Evolutionary conservation across 1,140 invertebrate species (phyloP), one percentile per base, ranked within the genome.

Genomic region (Octopus bimaculoides): DNA sequence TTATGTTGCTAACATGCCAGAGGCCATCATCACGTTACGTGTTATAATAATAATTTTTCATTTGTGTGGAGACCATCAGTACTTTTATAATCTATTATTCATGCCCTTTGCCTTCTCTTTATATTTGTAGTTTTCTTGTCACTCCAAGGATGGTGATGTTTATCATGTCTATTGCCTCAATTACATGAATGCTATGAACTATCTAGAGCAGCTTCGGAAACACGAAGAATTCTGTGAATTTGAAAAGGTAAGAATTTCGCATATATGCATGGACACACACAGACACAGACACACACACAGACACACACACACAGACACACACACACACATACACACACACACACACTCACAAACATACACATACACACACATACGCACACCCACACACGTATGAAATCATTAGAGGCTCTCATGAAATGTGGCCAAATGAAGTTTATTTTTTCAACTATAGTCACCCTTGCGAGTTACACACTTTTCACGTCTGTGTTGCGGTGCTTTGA

Each of bases 81-180:
- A 41, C 26, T 1, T 41, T 41, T 41, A 41, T 41, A 41, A 41
- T 41, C 26, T 0, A 41, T 41, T 41, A 41, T 41, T 41, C 26
- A 41, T 41, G 26, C 26, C 26, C 26, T 2, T 41, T 41, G 26
- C 26, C 26, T 41, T 41, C 26, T 74, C 12, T 78, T 81, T 52
- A 80, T 79, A 52, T 52, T 82, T 85, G 76, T 83, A 90, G 89
- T 88, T 89, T 81, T 87, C 87, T 26, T 84, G 86, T 71, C 86
- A 89, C 84, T 90, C 89, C 56, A 83, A 86, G 82, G 86, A 90
- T 79, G 89, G 88, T 4, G 89, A 88, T 82, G 92, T 93, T 2
- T 93, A 92, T 84, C 93, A 93, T 84, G 89, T 92, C 12, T 93
- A 93, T 84, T 92, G 92, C 41, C 87, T 93, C 6, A 93, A 93